Evolutionary conservation across 1,140 invertebrate genomes (phyloP), one percentile per base, ranked within the genome.

Genomic region (Pseudomyrmex flavicornis): DNA sequence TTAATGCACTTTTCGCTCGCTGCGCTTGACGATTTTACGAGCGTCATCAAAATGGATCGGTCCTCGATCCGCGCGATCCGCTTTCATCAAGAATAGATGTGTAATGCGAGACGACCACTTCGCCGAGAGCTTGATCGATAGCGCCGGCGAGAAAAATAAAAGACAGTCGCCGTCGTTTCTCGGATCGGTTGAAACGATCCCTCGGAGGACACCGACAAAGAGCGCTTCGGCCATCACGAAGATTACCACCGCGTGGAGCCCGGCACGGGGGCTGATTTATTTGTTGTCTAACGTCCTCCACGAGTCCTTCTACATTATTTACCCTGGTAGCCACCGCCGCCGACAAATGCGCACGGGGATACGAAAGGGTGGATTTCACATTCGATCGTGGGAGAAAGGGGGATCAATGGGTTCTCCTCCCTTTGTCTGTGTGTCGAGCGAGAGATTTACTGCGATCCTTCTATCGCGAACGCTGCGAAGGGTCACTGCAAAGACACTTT

Each of bases 391-490:
- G 69, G 35, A 35, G 35, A 0, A 7, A 35, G 35, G 5, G 35
- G 35, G 58, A 84, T 82, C 65, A 69, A 88, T 82, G 70, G 65
- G 85, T 82, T 56, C 17, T 48, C n/a, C 26, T 77, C 35, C 7
- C 35, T 7, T 35, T 7, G 35, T 5, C 35, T 35, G 35, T 7
- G 35, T 69, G 86, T 88, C 69, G 69, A 7, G 4, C 59, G 10
- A 54, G 54, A 88, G 84, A 89, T 88, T 88, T 85, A 88, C 88
- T 66, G 83, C 35, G 26, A 4, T 62, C 54, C 73, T 82, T 82
- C 59, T 61, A 13, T 52, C 65, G 52, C 79, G 58, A 5, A 88
- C 74, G 76, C 35, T 35, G 35, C 35, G 79, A 48, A 48, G 66
- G 87, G 85, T 88, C 76, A 85, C 76, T 70, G 77, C 20, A 68